These are phyloP conservation scores for Aldabrachelys gigantea DNA, from an alignment of 2,113 vertebrate species.

Conservation along the genomic window DNA sequence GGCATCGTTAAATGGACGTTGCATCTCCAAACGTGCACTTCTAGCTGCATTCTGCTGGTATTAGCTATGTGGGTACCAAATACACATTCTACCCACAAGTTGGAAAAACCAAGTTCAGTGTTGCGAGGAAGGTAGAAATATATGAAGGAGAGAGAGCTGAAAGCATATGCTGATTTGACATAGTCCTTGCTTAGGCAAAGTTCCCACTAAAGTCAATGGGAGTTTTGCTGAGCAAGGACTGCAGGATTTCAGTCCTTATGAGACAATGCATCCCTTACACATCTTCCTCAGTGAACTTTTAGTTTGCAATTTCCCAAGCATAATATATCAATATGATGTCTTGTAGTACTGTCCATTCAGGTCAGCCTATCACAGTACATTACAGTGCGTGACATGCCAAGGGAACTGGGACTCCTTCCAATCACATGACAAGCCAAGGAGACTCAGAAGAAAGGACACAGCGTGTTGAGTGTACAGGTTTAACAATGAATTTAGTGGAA, in stretches of 20 bases:
- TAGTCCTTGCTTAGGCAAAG: background rate
- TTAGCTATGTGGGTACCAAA: background rate
- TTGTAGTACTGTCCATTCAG: background rate
- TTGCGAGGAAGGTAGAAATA: background rate
- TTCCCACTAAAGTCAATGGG: background rate
- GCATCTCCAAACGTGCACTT: fast-evolving
- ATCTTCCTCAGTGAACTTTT: background rate
- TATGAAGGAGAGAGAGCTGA: background rate
- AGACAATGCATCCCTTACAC: background rate
- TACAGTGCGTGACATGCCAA: background rate
- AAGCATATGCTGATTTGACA: background rate
- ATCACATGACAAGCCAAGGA: background rate
- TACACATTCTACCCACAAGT: background rate
- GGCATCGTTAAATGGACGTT: background rate
- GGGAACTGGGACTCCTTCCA: background rate
- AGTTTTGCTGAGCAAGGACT: background rate
- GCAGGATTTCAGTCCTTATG: background rate
- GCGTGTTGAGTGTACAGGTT: background rate
- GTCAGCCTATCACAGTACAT: background rate
- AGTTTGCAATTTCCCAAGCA: background rate
- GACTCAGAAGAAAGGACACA: background rate
- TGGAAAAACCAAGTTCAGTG: background rate
- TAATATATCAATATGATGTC: background rate
- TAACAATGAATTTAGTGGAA: background rate
- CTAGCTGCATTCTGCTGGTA: background rate